Evolutionary conservation across 1,140 invertebrate species (phyloP).

Genomic region (Lepidostoma basale): DNA sequence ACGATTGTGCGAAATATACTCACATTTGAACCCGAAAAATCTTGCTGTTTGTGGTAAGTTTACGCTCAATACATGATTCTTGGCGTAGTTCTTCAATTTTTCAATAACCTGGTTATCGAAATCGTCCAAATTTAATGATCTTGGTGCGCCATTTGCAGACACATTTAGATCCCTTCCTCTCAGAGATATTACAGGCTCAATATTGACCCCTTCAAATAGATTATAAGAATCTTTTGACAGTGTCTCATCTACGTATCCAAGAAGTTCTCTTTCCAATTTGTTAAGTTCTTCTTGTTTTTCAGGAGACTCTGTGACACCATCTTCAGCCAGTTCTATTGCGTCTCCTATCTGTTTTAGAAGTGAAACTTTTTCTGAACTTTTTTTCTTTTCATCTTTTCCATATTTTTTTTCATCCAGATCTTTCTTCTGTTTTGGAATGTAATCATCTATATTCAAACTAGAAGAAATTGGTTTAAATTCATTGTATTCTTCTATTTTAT

Average conservation of each 20-base stretch:
- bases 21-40: constrained; percentile 62
- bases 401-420: background rate
- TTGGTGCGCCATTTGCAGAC: constrained; percentile 27
- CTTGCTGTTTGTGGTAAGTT: constrained; percentile 64
- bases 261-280: constrained; percentile 50
- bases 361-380: background rate
- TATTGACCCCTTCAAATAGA: constrained; percentile 54
- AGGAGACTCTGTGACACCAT: background rate
- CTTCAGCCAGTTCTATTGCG: constrained; percentile 19
- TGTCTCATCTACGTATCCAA: constrained; percentile 52
- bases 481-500: background rate
- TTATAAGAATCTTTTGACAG: constrained; percentile 51
- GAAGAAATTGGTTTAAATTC: constrained; percentile 1
- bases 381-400: constrained; percentile 6
- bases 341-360: constrained; percentile 15
- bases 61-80: constrained; percentile 61
- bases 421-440: background rate
- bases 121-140: constrained; percentile 21
- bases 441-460: background rate
- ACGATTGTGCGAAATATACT: no score
- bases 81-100: constrained; percentile 56
- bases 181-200: constrained; percentile 46
- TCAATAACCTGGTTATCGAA: constrained; percentile 56
- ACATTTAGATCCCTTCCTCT: constrained; percentile 15
- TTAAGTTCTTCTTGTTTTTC: constrained; percentile 27